Conservation (phyloP, 2,888 invertebrate genomes). For the Hermaeophaga mercurialis region DNA sequence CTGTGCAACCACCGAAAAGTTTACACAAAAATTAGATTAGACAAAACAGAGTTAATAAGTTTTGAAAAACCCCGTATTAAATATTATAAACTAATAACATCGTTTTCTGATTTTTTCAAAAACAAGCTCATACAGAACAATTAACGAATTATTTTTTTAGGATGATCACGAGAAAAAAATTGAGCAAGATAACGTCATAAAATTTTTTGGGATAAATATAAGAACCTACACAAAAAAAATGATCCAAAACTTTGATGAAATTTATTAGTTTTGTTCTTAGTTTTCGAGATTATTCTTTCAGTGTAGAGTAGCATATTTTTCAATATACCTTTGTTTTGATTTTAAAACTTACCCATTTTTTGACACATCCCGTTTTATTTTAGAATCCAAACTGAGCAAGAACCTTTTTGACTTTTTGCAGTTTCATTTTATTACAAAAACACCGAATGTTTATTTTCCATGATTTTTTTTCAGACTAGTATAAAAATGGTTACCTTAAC, state of each 20-base stretch:
- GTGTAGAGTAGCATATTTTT: too few relatives aligned
- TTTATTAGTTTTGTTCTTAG: too few relatives aligned
- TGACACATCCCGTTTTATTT: background rate
- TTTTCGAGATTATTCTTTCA: too few relatives aligned
- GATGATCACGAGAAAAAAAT: constrained; percentile 2
- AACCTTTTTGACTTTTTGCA: constrained; percentile 23
- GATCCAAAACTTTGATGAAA: background rate
- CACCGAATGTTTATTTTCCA: constrained; percentile 28
- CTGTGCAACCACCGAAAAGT: constrained; percentile 23
- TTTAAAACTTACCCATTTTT: too few relatives aligned
- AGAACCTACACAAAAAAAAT: background rate
- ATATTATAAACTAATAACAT: too few relatives aligned
- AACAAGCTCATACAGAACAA: too few relatives aligned
- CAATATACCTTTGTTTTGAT: too few relatives aligned
- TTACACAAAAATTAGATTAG: constrained; percentile 28
- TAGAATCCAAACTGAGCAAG: constrained; percentile 18
- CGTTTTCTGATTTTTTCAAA: too few relatives aligned
- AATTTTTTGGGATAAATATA: background rate
- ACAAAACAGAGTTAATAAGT: constrained; percentile 41
- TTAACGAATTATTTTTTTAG: too few relatives aligned
- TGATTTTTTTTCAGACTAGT: constrained; percentile 36
- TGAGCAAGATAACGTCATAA: background rate
- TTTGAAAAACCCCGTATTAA: too few relatives aligned
- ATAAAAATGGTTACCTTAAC: constrained; percentile 39
- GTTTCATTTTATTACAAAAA: constrained; percentile 33